Conservation (phyloP, 2,113 vertebrate genomes). For the Talpa occidentalis region DNA sequence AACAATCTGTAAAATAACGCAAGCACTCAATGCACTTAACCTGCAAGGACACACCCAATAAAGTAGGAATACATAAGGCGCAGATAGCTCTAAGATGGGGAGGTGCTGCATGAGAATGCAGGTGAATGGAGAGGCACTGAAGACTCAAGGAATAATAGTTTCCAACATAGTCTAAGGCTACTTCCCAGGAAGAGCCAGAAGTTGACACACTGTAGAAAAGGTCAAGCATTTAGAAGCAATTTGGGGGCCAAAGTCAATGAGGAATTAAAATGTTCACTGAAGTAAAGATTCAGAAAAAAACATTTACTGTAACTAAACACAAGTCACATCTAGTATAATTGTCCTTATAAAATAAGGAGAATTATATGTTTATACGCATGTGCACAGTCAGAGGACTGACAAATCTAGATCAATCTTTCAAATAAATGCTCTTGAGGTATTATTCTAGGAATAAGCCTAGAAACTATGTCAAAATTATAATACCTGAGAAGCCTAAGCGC, state of each 20-base stretch:
- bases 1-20: not conserved
- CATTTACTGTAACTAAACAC: not conserved
- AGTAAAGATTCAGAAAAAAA: conserved; percentile 1
- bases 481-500: not conserved
- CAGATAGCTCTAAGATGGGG: not conserved
- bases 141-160: no score
- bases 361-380: not conserved
- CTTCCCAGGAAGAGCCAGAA: not conserved
- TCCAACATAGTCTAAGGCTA: not conserved
- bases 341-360: conserved; percentile 33
- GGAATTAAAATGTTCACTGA: not conserved
- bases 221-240: not conserved
- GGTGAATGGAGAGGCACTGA: not conserved
- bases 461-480: not conserved
- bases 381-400: not conserved
- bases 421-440: not conserved
- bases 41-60: not conserved
- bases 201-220: not conserved
- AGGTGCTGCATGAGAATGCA: not conserved
- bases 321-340: not conserved
- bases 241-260: not conserved
- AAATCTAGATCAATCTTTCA: conserved; percentile 3
- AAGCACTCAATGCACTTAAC: not conserved
- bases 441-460: not conserved
- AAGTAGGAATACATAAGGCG: not conserved